Conservation (phyloP, 1,140 invertebrate genomes). For the Drosophila nikananu region DNA sequence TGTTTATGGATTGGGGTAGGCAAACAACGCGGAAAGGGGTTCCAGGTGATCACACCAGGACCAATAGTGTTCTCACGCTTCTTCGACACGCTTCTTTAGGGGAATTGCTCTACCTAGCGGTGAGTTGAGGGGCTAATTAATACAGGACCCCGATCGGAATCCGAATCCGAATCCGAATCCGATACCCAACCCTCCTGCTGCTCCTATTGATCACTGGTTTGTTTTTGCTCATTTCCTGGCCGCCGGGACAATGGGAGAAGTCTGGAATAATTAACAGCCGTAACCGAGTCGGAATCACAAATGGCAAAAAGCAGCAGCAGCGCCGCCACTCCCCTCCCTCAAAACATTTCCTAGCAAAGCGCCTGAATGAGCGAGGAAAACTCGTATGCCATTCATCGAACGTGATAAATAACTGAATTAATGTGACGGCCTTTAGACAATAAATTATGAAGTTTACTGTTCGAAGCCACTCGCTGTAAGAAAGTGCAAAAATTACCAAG, state of each 20-base stretch:
- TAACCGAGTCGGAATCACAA: conserved; percentile 62
- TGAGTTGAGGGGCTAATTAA: conserved; percentile 62
- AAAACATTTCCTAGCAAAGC: conserved; percentile 49
- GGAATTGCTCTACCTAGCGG: conserved; percentile 47
- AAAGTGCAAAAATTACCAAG: conserved; percentile 34
- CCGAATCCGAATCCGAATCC: not conserved
- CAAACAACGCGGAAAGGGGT: conserved; percentile 41
- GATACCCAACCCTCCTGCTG: conserved; percentile 43
- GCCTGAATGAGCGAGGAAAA: conserved; percentile 47
- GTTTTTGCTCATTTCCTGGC: conserved; percentile 48
- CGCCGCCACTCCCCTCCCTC: conserved; percentile 8
- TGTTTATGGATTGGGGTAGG: conserved; percentile 67
- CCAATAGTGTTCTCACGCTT: conserved; percentile 71
- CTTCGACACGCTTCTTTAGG: conserved; percentile 59
- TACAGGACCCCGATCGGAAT: conserved; percentile 22
- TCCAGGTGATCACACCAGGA: conserved; percentile 31
- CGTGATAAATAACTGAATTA: conserved; percentile 82
- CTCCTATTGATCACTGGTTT: conserved; percentile 43
- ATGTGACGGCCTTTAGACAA: conserved; percentile 70
- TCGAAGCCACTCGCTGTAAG: conserved; percentile 17
- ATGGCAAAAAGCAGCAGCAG: conserved; percentile 27
- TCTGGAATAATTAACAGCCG: conserved; percentile 74
- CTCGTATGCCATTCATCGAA: conserved; percentile 53
- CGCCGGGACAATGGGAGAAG: conserved; percentile 27
- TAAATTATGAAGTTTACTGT: conserved; percentile 71